These are phyloP conservation scores for Schizopygopsis malacanthus DNA, from an alignment of 2,797 vertebrate genomes.

Conservation along the genomic window DNA sequence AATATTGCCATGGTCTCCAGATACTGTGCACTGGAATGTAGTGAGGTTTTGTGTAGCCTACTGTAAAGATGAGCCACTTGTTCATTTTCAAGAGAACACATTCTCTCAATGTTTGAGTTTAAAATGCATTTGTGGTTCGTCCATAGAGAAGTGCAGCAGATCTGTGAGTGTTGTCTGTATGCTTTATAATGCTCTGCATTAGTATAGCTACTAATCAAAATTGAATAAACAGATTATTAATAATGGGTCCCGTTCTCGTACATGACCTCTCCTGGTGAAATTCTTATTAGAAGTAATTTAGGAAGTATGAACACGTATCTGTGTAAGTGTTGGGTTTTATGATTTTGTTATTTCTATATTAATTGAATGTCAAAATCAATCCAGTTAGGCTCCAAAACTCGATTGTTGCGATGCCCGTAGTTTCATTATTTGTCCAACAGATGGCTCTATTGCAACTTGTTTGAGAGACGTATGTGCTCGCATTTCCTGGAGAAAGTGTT, in stretches of 20 bases:
- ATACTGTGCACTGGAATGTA: not conserved
- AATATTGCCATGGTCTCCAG: not conserved
- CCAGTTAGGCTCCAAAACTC: not conserved
- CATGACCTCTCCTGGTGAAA: not conserved
- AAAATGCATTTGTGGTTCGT: too few species aligned
- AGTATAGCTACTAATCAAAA: not conserved
- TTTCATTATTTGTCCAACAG: constrained; percentile 21
- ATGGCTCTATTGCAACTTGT: constrained; percentile 24
- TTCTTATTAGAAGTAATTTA: not conserved
- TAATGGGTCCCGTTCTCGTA: too few species aligned
- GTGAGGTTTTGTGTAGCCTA: not conserved
- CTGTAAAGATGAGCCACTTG: not conserved
- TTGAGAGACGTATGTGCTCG: not conserved
- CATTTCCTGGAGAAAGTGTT: not conserved
- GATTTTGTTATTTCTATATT: not conserved
- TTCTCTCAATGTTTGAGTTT: not conserved
- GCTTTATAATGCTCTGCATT: not conserved
- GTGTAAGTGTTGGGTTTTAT: not conserved
- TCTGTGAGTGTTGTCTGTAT: not conserved
- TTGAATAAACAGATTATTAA: too few species aligned
- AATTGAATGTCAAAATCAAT: not conserved
- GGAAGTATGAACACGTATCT: not conserved
- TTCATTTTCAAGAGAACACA: not conserved
- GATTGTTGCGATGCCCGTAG: too few species aligned
- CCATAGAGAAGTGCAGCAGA: not conserved